Percentiles rank a stretch among this genome's conserved stretches.
These are phyloP conservation scores for Phragmatobia fuliginosa DNA, from an alignment of 2,888 invertebrate genomes.

Conservation along the genomic window DNA sequence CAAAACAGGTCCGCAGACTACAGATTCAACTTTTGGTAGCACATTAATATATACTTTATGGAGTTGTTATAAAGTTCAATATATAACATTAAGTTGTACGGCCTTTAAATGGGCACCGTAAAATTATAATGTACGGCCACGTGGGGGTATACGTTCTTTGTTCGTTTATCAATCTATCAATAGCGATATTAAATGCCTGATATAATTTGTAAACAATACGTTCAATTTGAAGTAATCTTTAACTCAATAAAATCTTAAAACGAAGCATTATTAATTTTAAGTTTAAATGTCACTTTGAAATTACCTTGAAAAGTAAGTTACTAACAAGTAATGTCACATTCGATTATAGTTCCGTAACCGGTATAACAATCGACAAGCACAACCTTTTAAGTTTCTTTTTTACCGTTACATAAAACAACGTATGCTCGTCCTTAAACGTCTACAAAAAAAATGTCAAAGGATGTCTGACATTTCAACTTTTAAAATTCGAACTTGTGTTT, in stretches of 20 bases:
- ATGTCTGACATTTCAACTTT: conserved; percentile 5
- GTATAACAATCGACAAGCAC: neutral
- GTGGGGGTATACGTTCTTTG: conserved; percentile 1
- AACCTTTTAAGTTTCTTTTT: conserved; percentile 4
- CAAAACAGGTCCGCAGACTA: conserved; percentile 22
- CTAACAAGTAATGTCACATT: neutral
- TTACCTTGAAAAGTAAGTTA: neutral
- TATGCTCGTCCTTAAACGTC: neutral
- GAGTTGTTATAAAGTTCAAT: conserved; percentile 14
- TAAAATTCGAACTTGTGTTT: neutral
- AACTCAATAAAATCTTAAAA: neutral
- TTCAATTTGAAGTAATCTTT: too few species aligned
- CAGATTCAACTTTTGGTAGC: neutral
- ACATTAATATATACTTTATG: conserved; percentile 10
- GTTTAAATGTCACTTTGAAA: neutral
- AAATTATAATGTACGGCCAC: conserved; percentile 4
- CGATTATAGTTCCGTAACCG: neutral
- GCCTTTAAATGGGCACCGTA: neutral
- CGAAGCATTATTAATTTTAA: neutral
- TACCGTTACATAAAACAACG: neutral
- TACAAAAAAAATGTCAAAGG: neutral
- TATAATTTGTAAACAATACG: neutral
- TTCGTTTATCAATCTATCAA: neutral
- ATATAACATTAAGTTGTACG: conserved; percentile 15
- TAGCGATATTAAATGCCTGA: neutral